Conservation (phyloP, 2,113 vertebrate genomes). For the Sinosuthora webbiana region DNA sequence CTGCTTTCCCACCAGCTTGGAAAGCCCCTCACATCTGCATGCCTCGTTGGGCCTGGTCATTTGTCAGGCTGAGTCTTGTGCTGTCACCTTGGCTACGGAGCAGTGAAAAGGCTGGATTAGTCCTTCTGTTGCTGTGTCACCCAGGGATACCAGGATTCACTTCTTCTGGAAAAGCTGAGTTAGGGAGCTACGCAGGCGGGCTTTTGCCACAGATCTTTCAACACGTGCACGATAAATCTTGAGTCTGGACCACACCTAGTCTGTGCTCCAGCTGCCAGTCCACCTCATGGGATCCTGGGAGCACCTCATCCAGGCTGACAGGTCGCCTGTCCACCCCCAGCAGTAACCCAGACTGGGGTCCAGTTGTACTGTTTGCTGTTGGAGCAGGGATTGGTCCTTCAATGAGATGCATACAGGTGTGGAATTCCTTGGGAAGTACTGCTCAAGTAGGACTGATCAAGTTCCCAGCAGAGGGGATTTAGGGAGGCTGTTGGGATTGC, state of each 20-base stretch:
- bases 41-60: background rate
- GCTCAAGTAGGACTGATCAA: background rate
- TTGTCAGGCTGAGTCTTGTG: background rate
- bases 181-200: background rate
- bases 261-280: background rate
- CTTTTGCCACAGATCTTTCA: background rate
- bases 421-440: background rate
- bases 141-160: background rate
- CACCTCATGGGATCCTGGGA: background rate
- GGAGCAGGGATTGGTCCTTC: background rate
- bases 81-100: accelerated
- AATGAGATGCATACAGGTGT: background rate
- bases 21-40: background rate
- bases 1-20: background rate
- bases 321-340: background rate
- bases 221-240: background rate
- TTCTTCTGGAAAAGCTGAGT: background rate
- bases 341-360: accelerated
- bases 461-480: background rate
- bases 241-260: background rate
- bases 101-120: background rate
- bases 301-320: background rate
- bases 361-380: background rate
- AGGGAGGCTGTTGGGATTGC: background rate
- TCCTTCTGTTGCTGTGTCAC: background rate